These are phyloP conservation scores for Marronus borbonicus DNA, from an alignment of 2,888 invertebrate genomes.

Conservation along the genomic window DNA sequence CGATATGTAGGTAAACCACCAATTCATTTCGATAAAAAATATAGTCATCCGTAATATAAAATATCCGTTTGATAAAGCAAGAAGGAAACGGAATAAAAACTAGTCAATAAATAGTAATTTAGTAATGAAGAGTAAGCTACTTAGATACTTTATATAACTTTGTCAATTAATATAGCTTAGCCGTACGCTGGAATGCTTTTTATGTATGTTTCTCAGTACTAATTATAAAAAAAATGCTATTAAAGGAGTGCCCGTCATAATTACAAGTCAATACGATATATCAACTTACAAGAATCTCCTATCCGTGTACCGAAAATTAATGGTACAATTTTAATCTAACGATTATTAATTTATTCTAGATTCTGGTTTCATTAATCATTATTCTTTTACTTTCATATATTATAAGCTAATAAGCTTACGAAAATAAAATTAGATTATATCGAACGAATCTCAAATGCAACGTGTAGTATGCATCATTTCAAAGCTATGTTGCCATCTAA, in stretches of 20 bases:
- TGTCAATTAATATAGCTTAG: background rate
- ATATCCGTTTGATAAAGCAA: no score
- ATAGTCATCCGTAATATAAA: no score
- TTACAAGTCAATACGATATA: slow-evolving; percentile 11
- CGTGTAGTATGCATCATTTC: background rate
- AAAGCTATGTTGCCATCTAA: slow-evolving; percentile 48
- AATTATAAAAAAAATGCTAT: slow-evolving; percentile 3
- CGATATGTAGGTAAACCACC: no score
- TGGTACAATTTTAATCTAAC: slow-evolving; percentile 12
- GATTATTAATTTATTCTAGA: slow-evolving; percentile 7
- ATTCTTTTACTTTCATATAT: background rate
- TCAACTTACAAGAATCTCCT: slow-evolving; percentile 1
- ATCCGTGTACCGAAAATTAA: slow-evolving; percentile 5
- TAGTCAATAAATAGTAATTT: no score
- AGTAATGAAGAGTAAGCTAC: no score
- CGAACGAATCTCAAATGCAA: background rate
- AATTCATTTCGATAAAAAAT: no score
- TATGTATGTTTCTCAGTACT: slow-evolving; percentile 4
- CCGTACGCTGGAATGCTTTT: background rate
- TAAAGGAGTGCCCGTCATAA: slow-evolving; percentile 18
- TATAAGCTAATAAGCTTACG: background rate
- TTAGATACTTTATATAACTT: no score
- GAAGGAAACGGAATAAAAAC: background rate
- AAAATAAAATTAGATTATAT: slow-evolving; percentile 6
- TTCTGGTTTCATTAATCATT: slow-evolving; percentile 10